A percentile compares a stretch with the other conserved stretches of the same genome.
phyloP scores from a whole-genome alignment of 1,140 invertebrate genomes.

The Hylaeus volcanicus region DNA sequence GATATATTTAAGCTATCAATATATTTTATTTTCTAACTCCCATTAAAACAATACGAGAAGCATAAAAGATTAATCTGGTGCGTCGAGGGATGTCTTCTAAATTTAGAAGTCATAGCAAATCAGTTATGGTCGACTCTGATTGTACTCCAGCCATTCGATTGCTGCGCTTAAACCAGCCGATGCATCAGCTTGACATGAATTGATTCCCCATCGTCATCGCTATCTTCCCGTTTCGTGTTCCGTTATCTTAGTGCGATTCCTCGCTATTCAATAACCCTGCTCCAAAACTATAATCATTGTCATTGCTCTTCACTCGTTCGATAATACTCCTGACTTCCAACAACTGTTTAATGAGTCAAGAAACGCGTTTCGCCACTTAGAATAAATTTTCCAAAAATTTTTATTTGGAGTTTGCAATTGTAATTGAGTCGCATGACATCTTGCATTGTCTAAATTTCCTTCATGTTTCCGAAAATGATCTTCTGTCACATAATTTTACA shows the following conservation, averaged over 20 bases:
- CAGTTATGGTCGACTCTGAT: background rate
- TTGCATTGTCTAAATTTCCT: no score
- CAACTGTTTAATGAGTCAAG: no score
- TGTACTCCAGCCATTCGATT: slow-evolving; percentile 2
- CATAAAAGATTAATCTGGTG: no score
- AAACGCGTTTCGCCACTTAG: no score
- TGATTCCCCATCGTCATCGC: slow-evolving; percentile 11
- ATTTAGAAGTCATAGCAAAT: background rate
- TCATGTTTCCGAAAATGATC: no score
- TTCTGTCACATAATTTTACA: no score
- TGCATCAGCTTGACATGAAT: slow-evolving; percentile 12
- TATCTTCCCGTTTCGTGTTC: slow-evolving; percentile 1
- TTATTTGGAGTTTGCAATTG: no score
- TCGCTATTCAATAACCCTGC: background rate
- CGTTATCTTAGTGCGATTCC: slow-evolving; percentile 4
- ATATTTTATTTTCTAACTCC: no score
- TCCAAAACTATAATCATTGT: background rate
- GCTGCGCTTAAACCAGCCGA: slow-evolving; percentile 2
- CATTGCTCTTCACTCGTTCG: background rate
- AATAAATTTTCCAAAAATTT: no score
- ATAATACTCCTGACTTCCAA: background rate
- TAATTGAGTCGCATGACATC: no score
- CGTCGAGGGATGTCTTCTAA: background rate
- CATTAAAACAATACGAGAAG: no score
- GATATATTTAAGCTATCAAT: no score